Conservation (phyloP, 2,113 vertebrate genomes). For the Chionomys nivalis region DNA sequence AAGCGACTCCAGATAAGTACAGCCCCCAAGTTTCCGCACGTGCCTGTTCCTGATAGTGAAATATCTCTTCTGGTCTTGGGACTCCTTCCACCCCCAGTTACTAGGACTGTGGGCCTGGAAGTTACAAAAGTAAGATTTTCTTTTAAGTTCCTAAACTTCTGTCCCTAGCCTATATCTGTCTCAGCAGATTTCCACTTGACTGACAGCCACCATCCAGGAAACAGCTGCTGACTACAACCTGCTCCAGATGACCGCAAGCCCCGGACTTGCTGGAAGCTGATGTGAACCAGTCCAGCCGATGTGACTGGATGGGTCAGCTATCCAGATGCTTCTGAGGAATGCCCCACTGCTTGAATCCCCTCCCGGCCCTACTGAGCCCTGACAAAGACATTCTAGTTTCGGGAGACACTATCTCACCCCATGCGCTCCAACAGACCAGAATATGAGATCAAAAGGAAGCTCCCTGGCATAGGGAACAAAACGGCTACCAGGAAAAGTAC, state of each 20-base stretch:
- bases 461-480: not conserved
- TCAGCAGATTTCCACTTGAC: not conserved
- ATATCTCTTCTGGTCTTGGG: not conserved
- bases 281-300: fast-evolving
- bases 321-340: not conserved
- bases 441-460: not conserved
- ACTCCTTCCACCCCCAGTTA: not conserved
- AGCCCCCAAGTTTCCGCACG: not conserved
- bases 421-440: not conserved
- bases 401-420: not conserved
- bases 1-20: not conserved
- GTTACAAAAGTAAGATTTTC: not conserved
- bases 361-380: not conserved
- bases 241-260: not conserved
- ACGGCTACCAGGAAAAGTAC: not conserved
- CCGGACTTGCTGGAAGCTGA: not conserved
- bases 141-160: not conserved
- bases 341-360: not conserved
- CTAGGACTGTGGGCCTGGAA: not conserved
- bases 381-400: not conserved
- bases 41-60: not conserved
- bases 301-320: not conserved
- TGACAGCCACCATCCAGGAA: not conserved
- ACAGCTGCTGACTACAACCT: not conserved
- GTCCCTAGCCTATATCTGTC: not conserved